phyloP scores from a whole-genome alignment of 2,113 vertebrate species.

The Chaetorhynchus papuensis region DNA sequence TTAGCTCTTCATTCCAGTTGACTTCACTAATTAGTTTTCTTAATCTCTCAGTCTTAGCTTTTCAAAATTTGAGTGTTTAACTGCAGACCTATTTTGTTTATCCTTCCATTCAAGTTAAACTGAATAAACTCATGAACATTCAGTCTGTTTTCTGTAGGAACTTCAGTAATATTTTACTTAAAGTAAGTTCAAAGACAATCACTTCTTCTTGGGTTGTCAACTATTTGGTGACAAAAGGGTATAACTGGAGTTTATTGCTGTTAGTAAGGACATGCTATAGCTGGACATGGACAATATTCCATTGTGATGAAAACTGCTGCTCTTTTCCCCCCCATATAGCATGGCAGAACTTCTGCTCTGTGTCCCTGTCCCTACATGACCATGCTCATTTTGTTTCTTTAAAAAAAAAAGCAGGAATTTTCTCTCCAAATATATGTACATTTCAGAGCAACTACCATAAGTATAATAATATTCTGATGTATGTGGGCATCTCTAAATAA shows the following conservation, averaged over 20 bases:
- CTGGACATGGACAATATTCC: background rate
- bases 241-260: background rate
- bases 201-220: background rate
- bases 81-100: background rate
- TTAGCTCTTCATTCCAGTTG: constrained; percentile 4
- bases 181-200: background rate
- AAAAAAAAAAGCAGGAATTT: background rate
- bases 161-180: background rate
- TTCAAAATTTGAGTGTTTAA: background rate
- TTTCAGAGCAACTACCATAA: background rate
- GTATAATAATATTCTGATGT: background rate
- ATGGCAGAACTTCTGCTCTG: background rate
- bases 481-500: background rate
- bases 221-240: background rate
- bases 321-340: accelerated
- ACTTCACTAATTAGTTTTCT: constrained; percentile 25
- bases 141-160: background rate
- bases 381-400: background rate
- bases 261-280: background rate
- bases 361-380: background rate
- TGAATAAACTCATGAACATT: background rate
- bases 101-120: background rate
- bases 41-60: background rate
- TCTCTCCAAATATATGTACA: background rate
- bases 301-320: background rate